Evolutionary conservation across 2,888 invertebrate species (phyloP), one percentile per base, ranked within the genome.

Genomic region (Eurois occulta): DNA sequence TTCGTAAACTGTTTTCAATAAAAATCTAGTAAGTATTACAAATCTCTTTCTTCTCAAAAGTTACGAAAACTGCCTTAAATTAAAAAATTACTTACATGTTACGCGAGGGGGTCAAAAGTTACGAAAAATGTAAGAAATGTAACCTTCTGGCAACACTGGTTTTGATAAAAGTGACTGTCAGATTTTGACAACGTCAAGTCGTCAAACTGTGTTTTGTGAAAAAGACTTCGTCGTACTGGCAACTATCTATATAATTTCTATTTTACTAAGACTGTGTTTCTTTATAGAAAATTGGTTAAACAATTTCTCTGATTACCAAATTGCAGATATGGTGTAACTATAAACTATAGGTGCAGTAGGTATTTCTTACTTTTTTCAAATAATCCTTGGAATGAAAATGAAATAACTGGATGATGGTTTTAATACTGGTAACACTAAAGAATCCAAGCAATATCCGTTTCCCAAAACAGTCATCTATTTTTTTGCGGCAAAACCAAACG

Each of bases 131-230:
- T n/a, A n/a, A n/a, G n/a, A n/a, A n/a, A n/a, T n/a, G n/a, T n/a
- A n/a, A n/a, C n/a, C n/a, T n/a, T n/a, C n/a, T n/a, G n/a, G n/a
- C n/a, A n/a, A n/a, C n/a, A n/a, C n/a, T n/a, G n/a, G n/a, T n/a
- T n/a, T n/a, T n/a, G n/a, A n/a, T n/a, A n/a, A n/a, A n/a, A 32
- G n/a, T 46, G 24, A 35, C 16, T 46, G 79, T 70, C 79, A 58
- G 35, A 21, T 2, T 46, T 62, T 46, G 48, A 21, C 46, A 78
- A 80, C 80, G 72, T 80, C 80, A 64, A 62, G 43, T 24, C 80
- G 72, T 80, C 80, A 64, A 62, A 52, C n/a, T 32, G 24, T 32
- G 24, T 67, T 2, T 41, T 18, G 8, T 10, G 43, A 43, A 41
- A 48, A 62, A 28, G 32, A 0, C 38, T 79, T 70, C 11, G 1